Base-by-base conservation (phyloP, 2,888 invertebrate species). In the Eucera pruinosa region DNA sequence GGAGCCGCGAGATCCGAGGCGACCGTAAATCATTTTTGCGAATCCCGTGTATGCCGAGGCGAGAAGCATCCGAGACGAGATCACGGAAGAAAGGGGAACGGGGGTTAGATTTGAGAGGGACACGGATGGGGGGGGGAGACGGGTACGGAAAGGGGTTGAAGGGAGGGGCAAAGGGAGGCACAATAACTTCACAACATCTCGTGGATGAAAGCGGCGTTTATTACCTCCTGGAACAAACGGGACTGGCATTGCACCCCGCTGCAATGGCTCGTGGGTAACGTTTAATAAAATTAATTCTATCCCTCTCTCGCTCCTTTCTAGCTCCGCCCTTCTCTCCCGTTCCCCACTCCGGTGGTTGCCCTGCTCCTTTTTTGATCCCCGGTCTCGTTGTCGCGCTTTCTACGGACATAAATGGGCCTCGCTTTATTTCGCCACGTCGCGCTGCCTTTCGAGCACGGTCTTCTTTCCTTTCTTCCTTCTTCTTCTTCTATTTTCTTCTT, bases 21-120 rank as follows among this genome's bases (percentile, higher is more conserved):
- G 81, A 67, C 72, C 85, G 85, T 85, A 85, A 85, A 85, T 85
- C 85, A 85, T 85, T 83, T 83, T 85, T 79, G 78, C 80, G 85
- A 80, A 82, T 82, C 80, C 74, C 66, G 61, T 66, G 76, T 69
- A 75, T 48, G 60, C 60, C 52, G 41, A 58, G 57, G 71, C 70
- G 62, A 50, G 54, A 54, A 66, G 41, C 69, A 67, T 74, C 75
- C 71, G 65, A 69, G 71, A 67, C 73, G 66, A 66, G 78, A 72
- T 71, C 61, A 66, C 54, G 60, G 50, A 58, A 52, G 67, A 67
- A 48, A 60, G 54, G 30, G 7, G 2, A 20, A 52, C 30, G 2
- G 48, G 43, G 9, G 30, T 66, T 30, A 11, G 47, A 36, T 58
- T 66, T n/a, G 47, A 48, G 50, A 45, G 52, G 52, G n/a, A n/a